Base-by-base conservation (phyloP, 1,140 invertebrate genomes). In the Neuroterus valhalla region DNA sequence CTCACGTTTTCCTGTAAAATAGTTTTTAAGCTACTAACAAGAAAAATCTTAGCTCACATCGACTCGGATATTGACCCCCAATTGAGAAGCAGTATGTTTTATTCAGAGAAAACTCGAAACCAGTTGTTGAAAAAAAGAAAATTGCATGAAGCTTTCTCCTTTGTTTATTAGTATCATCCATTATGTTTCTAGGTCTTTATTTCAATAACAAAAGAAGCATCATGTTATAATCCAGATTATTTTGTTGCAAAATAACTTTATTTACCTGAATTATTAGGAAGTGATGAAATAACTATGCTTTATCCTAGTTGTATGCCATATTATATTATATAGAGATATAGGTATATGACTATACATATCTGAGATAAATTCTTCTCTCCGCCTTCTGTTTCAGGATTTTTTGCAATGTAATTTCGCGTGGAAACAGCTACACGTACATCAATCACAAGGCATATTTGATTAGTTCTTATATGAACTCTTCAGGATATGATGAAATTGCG, bases 401-500 rank as follows among this genome's bases (percentile, higher is more conserved):
- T 55, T 38, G 55, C 55, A 62, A 62, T 62, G 55, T 31, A 62
- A 62, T 62, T 62, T 62, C 55, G n/a, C 15, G 26, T 38, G 26
- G 55, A 15, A 62, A 38, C 14, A 62, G 8, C 11, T 55, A 26
- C 52, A 55, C 26, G 23, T 62, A 62, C 55, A 62, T 62, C 21
- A 14, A 62, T 62, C 55, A 26, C 31, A 14, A 62, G 12, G 26
- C 55, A 62, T 62, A 62, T 31, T 62, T 62, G 26, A 62, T 62
- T 62, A 26, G 55, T 14, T 38, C 14, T 38, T 38, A 15, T 26
- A 31, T 62, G 14, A 62, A 31, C 55, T 26, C 55, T 15, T 15
- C n/a, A 23, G 55, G 31, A 62, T 62, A 62, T 14, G 12, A 23
- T 62, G 55, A 62, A 62, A 62, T 62, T 62, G 55, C n/a, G n/a